phyloP scores from a whole-genome alignment of 2,113 vertebrate species.

The Sander vitreus region DNA sequence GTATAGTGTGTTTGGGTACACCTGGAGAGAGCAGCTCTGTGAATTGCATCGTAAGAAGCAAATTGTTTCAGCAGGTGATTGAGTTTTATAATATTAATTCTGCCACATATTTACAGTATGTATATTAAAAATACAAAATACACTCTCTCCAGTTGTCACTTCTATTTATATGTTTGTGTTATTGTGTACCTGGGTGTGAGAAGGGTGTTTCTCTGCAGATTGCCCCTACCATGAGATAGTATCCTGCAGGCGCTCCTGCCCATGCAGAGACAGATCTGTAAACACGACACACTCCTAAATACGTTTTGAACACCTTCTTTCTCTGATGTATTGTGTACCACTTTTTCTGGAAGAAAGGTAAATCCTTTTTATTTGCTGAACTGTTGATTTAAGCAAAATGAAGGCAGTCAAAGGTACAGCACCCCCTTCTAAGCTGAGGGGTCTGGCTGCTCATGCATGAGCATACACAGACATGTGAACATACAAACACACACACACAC shows the following conservation, averaged over 20 bases:
- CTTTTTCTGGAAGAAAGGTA: slow-evolving; percentile 58
- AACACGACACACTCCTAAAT: slow-evolving; percentile 64
- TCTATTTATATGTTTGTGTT: slow-evolving; percentile 14
- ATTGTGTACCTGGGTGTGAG: background rate
- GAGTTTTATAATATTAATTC: slow-evolving; percentile 17
- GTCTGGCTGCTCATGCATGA: background rate
- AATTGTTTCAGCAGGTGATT: slow-evolving; percentile 35
- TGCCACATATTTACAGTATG: background rate
- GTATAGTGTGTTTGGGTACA: slow-evolving; percentile 30
- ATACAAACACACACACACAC: background rate
- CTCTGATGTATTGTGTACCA: slow-evolving; percentile 62
- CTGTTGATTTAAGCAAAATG: slow-evolving; percentile 54
- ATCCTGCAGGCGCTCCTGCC: slow-evolving; percentile 42
- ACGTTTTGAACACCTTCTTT: slow-evolving; percentile 51
- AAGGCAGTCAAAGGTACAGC: slow-evolving; percentile 55
- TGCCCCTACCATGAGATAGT: slow-evolving; percentile 19
- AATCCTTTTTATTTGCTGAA: slow-evolving; percentile 67
- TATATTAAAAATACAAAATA: background rate
- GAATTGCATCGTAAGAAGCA: slow-evolving; percentile 16
- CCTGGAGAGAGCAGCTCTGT: slow-evolving; percentile 30
- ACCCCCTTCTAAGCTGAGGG: slow-evolving; percentile 10
- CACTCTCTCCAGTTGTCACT: background rate
- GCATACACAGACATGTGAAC: background rate
- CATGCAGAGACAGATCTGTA: slow-evolving; percentile 65
- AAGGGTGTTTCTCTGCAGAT: slow-evolving; percentile 37